These are phyloP conservation scores for Corvus moneduloides DNA, from an alignment of 2,113 vertebrate genomes.

Conservation along the genomic window DNA sequence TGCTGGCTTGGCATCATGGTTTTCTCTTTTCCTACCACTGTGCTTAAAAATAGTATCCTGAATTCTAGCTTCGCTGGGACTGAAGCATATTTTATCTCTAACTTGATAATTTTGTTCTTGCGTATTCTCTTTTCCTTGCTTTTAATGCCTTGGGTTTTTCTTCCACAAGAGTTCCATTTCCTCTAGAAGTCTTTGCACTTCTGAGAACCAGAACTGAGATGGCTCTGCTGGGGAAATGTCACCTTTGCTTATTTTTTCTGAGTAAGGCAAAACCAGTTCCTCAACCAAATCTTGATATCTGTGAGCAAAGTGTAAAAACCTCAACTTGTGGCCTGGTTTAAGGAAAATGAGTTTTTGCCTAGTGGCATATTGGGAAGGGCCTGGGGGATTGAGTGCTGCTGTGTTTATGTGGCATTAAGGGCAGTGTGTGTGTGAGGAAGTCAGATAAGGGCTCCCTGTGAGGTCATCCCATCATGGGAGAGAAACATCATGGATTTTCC, in stretches of 20 bases:
- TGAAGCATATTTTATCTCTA: background rate
- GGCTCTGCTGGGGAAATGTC: background rate
- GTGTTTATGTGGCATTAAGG: background rate
- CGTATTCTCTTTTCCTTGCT: background rate
- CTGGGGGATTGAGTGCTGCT: background rate
- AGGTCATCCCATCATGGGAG: background rate
- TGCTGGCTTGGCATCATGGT: background rate
- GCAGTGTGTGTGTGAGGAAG: background rate
- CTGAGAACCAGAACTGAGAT: background rate
- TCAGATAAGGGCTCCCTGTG: background rate
- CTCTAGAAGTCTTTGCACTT: background rate
- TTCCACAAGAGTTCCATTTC: background rate
- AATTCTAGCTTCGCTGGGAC: background rate
- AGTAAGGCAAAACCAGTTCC: background rate
- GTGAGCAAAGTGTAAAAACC: background rate
- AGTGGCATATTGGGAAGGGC: background rate
- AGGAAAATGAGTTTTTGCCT: background rate
- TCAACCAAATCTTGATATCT: background rate
- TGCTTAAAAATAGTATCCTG: slow-evolving; percentile 20
- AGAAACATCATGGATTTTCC: background rate
- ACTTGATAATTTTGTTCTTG: background rate
- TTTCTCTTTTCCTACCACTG: background rate
- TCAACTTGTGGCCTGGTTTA: background rate
- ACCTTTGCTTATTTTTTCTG: background rate
- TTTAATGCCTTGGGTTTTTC: background rate